These are phyloP conservation scores for Indri indri DNA, from an alignment of 2,113 vertebrate species.

Conservation along the genomic window DNA sequence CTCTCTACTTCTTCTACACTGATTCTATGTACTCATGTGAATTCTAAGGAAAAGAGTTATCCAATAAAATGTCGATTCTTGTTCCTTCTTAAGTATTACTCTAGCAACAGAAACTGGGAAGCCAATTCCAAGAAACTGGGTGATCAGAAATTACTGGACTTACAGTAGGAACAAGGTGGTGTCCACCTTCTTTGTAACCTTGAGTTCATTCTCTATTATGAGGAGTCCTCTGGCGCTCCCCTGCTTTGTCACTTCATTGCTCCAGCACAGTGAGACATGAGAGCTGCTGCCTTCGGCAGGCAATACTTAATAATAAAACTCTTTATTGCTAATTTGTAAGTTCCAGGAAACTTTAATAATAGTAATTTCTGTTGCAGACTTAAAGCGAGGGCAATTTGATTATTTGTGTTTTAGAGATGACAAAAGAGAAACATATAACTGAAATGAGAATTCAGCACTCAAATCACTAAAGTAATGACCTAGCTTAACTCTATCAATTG, in stretches of 20 bases:
- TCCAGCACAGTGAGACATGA: not conserved
- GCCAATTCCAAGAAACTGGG: not conserved
- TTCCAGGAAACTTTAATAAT: not conserved
- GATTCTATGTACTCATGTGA: not conserved
- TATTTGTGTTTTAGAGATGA: conserved; percentile 18
- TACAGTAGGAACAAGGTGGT: not conserved
- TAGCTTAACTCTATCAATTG: not conserved
- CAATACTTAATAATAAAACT: not conserved
- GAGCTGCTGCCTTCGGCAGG: not conserved
- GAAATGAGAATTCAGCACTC: conserved; percentile 28
- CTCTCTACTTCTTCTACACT: not conserved
- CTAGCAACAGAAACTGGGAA: not conserved
- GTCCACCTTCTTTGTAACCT: not conserved
- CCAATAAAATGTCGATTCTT: not conserved
- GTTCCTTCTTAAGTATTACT: not conserved
- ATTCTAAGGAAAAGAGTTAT: not conserved
- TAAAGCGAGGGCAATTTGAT: not conserved
- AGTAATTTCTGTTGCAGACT: not conserved
- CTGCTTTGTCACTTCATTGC: not conserved
- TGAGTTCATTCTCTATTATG: not conserved
- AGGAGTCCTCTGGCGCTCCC: not conserved
- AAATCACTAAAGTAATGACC: not conserved
- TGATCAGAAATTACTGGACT: not conserved
- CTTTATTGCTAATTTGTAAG: not conserved
- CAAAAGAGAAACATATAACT: not conserved